phyloP scores from a whole-genome alignment of 2,888 invertebrate genomes.

The Nymphalis c-album region DNA sequence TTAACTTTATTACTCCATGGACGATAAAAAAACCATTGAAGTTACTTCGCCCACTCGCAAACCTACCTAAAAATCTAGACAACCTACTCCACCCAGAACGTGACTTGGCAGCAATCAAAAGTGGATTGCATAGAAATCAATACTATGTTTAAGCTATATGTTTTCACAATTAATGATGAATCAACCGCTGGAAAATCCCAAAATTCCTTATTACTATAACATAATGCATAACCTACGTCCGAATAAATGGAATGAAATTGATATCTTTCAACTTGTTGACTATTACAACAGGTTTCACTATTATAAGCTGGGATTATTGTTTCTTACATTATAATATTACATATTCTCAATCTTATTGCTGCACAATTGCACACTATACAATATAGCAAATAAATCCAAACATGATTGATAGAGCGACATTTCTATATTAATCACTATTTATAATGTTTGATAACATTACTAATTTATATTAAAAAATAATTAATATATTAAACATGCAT shows the following conservation, averaged over 20 bases:
- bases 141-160: conserved; percentile 39
- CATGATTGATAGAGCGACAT: neutral
- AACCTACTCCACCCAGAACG: conserved; percentile 51
- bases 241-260: conserved; percentile 36
- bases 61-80: conserved; percentile 41
- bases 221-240: conserved; percentile 21
- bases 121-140: conserved; percentile 38
- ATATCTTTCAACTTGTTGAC: conserved; percentile 53
- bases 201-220: conserved; percentile 34
- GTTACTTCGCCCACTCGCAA: conserved; percentile 42
- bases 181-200: conserved; percentile 27
- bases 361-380: neutral
- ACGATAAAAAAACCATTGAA: conserved; percentile 60
- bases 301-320: conserved; percentile 33
- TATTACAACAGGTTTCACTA: conserved; percentile 44
- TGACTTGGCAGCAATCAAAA: conserved; percentile 70
- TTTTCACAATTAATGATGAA: conserved; percentile 31
- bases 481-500: neutral
- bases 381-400: neutral
- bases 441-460: neutral
- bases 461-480: neutral
- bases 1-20: conserved; percentile 70
- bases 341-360: neutral
- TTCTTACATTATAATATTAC: conserved; percentile 22
- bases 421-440: neutral